These are phyloP conservation scores for Picus viridis DNA, from an alignment of 2,797 vertebrate species.

Conservation along the genomic window DNA sequence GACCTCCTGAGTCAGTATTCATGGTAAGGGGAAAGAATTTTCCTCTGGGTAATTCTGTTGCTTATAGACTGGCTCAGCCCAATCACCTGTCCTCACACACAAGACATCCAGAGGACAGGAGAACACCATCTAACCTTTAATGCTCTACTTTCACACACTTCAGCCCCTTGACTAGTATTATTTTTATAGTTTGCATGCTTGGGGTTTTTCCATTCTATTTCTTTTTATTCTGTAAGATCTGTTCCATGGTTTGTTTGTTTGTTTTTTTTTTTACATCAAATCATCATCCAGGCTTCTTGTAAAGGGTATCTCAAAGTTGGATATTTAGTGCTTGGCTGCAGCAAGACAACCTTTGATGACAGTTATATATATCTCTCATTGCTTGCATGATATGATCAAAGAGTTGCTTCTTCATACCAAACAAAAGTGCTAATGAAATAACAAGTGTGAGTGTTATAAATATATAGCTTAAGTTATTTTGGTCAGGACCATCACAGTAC, in stretches of 20 bases:
- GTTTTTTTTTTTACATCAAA: background rate
- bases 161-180: background rate
- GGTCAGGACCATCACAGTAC: constrained; percentile 39
- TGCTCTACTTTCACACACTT: background rate
- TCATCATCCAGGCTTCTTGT: background rate
- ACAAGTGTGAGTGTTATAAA: constrained; percentile 58
- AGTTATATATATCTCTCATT: constrained; percentile 11
- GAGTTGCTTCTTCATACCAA: constrained; percentile 29
- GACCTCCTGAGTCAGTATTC: background rate
- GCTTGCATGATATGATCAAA: constrained; percentile 19
- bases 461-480: constrained; percentile 45
- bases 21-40: accelerated
- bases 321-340: background rate
- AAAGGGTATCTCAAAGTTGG: background rate
- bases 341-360: background rate
- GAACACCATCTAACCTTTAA: background rate
- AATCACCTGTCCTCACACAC: background rate
- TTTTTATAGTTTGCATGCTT: background rate
- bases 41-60: background rate
- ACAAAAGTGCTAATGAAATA: constrained; percentile 51
- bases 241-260: no score
- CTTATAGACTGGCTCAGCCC: background rate
- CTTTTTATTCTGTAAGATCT: background rate
- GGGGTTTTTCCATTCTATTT: background rate
- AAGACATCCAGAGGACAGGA: background rate